Conservation (phyloP, 2,888 invertebrate genomes). For the Serripes groenlandicus region DNA sequence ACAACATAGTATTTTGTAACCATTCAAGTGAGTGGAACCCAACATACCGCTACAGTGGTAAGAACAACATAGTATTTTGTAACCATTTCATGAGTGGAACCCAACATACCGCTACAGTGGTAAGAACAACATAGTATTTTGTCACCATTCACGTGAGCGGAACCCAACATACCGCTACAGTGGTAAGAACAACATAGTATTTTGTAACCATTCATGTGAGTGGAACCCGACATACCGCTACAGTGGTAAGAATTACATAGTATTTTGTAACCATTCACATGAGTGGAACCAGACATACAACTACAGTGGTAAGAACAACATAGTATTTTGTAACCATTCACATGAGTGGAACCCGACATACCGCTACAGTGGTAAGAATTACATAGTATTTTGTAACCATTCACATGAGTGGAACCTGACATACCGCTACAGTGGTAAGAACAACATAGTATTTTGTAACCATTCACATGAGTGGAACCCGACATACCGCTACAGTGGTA, state of each 20-base stretch:
- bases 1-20: neutral
- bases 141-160: neutral
- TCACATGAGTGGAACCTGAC: neutral
- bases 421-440: neutral
- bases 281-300: neutral
- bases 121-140: conserved; percentile 43
- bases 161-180: neutral
- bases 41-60: neutral
- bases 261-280: neutral
- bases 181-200: neutral
- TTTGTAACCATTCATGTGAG: no score
- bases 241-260: conserved; percentile 88
- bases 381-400: neutral
- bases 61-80: no score
- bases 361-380: neutral
- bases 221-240: conserved; percentile 93
- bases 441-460: neutral
- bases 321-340: neutral
- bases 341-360: neutral
- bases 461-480: conserved; percentile 90
- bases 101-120: conserved; percentile 93
- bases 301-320: neutral
- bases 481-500: conserved; percentile 93
- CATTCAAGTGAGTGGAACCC: neutral
- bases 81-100: conserved; percentile 96